These are phyloP conservation scores for Mythimna vitellina DNA, from an alignment of 2,888 invertebrate species.

Conservation along the genomic window DNA sequence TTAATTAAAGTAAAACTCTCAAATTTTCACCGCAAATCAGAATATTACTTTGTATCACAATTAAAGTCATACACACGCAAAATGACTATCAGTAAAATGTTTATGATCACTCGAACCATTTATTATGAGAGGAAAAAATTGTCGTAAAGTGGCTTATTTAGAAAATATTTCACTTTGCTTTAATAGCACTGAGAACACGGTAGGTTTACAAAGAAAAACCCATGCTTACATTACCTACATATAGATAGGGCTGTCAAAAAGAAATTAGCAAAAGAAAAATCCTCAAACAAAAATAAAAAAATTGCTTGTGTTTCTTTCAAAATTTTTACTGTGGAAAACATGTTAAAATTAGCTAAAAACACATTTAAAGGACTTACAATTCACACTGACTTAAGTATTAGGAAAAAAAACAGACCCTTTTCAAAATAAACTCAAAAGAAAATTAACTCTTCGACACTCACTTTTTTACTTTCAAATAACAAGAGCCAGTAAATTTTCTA, in stretches of 20 bases:
- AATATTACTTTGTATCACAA: background rate
- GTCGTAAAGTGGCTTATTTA: conserved; percentile 36
- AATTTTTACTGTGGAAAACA: background rate
- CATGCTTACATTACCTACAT: conserved; percentile 43
- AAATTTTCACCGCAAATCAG: background rate
- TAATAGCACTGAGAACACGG: conserved; percentile 33
- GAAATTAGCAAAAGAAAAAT: background rate
- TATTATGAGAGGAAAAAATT: conserved; percentile 31
- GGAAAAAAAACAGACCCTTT: background rate
- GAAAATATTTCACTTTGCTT: conserved; percentile 52
- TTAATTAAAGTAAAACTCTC: background rate
- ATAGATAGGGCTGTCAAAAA: conserved; percentile 47
- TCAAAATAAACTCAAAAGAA: background rate
- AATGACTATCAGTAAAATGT: conserved; percentile 16
- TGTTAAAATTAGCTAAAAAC: background rate
- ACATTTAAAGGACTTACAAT: background rate
- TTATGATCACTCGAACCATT: conserved; percentile 26
- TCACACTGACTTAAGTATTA: background rate
- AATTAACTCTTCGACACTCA: background rate
- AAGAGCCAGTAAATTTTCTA: background rate
- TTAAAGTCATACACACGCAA: background rate
- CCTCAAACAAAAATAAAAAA: no score
- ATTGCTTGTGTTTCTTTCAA: background rate
- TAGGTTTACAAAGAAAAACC: conserved; percentile 38
- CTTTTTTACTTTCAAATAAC: background rate